These are phyloP conservation scores for Triops longicaudatus DNA, from an alignment of 1,140 invertebrate species.

Conservation along the genomic window DNA sequence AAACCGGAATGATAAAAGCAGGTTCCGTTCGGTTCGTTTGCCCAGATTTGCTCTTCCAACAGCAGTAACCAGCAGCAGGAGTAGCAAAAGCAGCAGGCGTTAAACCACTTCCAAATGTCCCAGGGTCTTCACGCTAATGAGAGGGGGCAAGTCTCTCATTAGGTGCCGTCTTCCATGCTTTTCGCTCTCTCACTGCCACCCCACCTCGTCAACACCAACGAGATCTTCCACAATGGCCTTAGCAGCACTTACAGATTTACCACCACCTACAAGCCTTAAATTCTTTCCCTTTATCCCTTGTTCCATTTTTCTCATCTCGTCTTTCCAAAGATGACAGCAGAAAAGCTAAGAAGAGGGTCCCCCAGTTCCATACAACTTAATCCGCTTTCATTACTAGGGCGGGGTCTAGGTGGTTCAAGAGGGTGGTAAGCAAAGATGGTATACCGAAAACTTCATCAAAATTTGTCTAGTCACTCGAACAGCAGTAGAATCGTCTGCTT, in stretches of 20 bases:
- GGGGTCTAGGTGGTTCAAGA: not conserved
- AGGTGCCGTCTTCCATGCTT: not conserved
- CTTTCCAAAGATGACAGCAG: not conserved
- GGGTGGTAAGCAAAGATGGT: not conserved
- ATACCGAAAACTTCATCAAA: not conserved
- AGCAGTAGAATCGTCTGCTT: not conserved
- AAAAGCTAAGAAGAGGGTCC: not conserved
- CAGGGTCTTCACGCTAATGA: not conserved
- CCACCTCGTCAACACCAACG: not conserved
- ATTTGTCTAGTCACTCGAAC: not conserved
- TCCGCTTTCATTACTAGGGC: not conserved
- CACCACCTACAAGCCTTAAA: not conserved
- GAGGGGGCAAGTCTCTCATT: constrained; percentile 14
- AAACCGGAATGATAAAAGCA: not conserved
- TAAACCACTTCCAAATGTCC: constrained; percentile 12
- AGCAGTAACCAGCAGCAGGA: too few relatives aligned
- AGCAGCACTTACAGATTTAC: constrained; percentile 15
- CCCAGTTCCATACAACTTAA: not conserved
- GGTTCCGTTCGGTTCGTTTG: not conserved
- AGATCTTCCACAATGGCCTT: not conserved
- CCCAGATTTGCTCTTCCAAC: not conserved
- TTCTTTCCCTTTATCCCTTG: not conserved
- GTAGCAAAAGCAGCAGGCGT: not conserved
- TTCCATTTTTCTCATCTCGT: not conserved
- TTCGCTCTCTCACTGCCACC: not conserved